These are phyloP conservation scores for Pilophorus perplexus DNA, from an alignment of 2,888 invertebrate species.

Conservation along the genomic window DNA sequence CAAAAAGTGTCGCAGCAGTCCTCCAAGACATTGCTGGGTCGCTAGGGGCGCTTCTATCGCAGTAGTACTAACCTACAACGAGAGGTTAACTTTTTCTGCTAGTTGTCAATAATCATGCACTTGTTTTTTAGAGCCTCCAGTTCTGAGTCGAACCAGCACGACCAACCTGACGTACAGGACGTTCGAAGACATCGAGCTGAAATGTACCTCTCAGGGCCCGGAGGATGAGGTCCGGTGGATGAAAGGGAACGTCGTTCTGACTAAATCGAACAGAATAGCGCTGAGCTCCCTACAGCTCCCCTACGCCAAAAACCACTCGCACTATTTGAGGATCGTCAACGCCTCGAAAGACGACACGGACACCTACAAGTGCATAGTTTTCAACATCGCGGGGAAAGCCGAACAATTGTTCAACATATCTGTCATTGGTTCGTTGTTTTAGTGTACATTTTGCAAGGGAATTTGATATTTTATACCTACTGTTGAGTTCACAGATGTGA, in stretches of 20 bases:
- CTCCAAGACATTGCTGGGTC: too few relatives aligned
- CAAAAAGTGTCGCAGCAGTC: too few relatives aligned
- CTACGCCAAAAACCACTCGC: background rate
- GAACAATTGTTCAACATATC: constrained; percentile 48
- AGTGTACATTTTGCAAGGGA: background rate
- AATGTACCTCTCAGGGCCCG: constrained; percentile 1
- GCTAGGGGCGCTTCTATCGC: too few relatives aligned
- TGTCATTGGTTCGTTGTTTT: constrained; percentile 48
- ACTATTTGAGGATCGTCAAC: constrained; percentile 21
- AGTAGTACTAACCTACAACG: too few relatives aligned
- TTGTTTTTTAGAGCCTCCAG: constrained; percentile 12
- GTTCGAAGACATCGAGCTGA: constrained; percentile 27
- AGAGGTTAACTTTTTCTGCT: too few relatives aligned
- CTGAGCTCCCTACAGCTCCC: background rate
- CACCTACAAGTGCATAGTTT: constrained; percentile 53
- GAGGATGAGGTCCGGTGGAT: constrained; percentile 16
- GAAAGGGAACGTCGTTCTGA: background rate
- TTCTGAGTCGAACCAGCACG: background rate
- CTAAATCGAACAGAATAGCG: constrained; percentile 6
- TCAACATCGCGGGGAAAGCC: constrained; percentile 52
- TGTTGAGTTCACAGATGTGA: constrained; percentile 34
- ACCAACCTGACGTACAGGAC: constrained; percentile 21
- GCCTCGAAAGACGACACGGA: constrained; percentile 50
- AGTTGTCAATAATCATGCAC: background rate
- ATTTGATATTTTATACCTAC: background rate